Evolutionary conservation across 2,113 vertebrate genomes (phyloP).

Genomic region (Sarotherodon lohbergeri): DNA sequence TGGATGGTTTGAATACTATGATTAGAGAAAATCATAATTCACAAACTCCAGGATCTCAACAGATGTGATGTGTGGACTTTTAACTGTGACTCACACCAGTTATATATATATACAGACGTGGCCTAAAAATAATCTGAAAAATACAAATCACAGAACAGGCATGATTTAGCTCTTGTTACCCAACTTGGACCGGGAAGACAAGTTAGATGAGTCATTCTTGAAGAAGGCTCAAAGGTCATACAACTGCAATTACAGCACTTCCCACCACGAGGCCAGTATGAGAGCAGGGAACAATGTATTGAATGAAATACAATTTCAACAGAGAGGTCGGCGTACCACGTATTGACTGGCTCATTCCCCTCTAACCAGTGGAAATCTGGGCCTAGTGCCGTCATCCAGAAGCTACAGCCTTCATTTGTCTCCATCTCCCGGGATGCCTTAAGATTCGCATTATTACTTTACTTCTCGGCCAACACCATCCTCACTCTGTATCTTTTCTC

Average conservation of each 20-base stretch:
- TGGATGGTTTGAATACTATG: background rate
- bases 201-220: background rate
- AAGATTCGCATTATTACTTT: background rate
- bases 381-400: background rate
- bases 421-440: background rate
- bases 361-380: background rate
- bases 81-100: background rate
- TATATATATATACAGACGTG: background rate
- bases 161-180: background rate
- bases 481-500: background rate
- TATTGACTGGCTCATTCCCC: background rate
- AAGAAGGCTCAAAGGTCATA: conserved; percentile 18
- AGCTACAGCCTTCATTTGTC: background rate
- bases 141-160: background rate
- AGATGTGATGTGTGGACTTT: background rate
- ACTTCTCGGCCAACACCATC: background rate
- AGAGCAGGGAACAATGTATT: background rate
- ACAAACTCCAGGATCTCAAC: background rate
- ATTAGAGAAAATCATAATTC: background rate
- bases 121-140: background rate
- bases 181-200: background rate
- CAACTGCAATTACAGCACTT: background rate
- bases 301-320: background rate
- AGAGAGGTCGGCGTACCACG: background rate
- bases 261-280: background rate